These are phyloP conservation scores for Hemistola chrysoprasaria DNA, from an alignment of 2,888 invertebrate species.

Conservation along the genomic window DNA sequence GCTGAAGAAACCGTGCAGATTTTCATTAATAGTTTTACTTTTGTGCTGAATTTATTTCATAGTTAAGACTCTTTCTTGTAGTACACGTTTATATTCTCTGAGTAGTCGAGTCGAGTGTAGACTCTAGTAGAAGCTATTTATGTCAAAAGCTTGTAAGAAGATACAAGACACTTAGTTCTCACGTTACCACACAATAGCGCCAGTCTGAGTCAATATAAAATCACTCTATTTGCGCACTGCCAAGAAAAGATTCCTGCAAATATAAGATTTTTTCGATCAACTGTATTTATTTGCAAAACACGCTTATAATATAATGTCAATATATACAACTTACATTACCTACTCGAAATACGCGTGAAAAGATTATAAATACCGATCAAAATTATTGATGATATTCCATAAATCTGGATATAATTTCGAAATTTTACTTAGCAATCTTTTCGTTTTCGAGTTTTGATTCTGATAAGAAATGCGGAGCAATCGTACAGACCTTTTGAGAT, in stretches of 20 bases:
- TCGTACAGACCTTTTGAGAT: conserved; percentile 17
- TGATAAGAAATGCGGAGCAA: conserved; percentile 20
- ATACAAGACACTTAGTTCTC: conserved; percentile 34
- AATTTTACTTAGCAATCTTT: conserved; percentile 9
- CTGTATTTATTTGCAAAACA: conserved; percentile 36
- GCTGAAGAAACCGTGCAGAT: conserved; percentile 12
- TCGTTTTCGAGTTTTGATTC: conserved; percentile 10
- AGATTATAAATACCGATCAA: conserved; percentile 3
- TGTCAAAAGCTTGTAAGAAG: conserved; percentile 20
- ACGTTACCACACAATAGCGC: conserved; percentile 51
- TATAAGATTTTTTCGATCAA: conserved; percentile 48
- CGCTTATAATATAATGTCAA: conserved; percentile 19
- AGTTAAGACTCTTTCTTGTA: conserved; percentile 1
- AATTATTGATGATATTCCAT: not conserved
- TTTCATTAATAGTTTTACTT: conserved; percentile 15
- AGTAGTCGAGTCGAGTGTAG: conserved; percentile 9
- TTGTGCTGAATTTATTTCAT: conserved; percentile 8
- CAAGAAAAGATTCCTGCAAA: conserved; percentile 50
- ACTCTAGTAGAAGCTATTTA: conserved; percentile 11
- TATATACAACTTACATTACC: conserved; percentile 1
- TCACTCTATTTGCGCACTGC: conserved; percentile 54
- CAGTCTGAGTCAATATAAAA: conserved; percentile 53
- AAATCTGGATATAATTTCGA: conserved; percentile 1
- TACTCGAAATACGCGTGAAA: too few species aligned
- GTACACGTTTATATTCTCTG: conserved; percentile 6